Percentiles rank a stretch among this genome's conserved stretches.
These are phyloP conservation scores for Protonibea diacanthus DNA, from an alignment of 2,797 vertebrate species.

Conservation along the genomic window DNA sequence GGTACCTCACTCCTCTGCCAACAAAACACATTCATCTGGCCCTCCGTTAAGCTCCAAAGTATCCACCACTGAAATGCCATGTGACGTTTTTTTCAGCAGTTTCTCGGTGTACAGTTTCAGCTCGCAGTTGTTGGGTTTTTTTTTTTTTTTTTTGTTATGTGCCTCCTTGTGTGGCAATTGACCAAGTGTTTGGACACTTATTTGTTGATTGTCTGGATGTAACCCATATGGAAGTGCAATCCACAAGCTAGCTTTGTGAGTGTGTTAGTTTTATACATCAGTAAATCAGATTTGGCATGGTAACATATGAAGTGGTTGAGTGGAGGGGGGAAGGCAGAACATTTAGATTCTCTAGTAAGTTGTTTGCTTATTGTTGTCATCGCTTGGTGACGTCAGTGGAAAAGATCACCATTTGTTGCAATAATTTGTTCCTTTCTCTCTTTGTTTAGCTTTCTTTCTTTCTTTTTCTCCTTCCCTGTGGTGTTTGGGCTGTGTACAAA, in stretches of 20 bases:
- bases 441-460: conserved; percentile 41
- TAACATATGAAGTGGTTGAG: conserved; percentile 10
- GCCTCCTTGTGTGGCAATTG: conserved; percentile 10
- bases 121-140: too few species aligned
- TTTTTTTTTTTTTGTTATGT: neutral
- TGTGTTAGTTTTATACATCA: conserved; percentile 14
- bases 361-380: conserved; percentile 15
- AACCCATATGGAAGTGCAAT: conserved; percentile 37
- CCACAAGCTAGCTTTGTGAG: neutral
- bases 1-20: conserved; percentile 66
- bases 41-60: conserved; percentile 32
- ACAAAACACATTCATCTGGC: conserved; percentile 34
- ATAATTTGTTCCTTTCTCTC: conserved; percentile 27
- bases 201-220: conserved; percentile 57
- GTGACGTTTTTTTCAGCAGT: conserved; percentile 19
- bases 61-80: conserved; percentile 22
- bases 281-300: conserved; percentile 27
- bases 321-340: neutral
- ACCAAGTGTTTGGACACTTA: conserved; percentile 39
- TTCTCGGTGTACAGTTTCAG: neutral
- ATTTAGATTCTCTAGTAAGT: neutral
- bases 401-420: conserved; percentile 49
- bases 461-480: conserved; percentile 35
- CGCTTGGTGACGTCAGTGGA: conserved; percentile 41
- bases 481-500: conserved; percentile 33